These are phyloP conservation scores for Troides oblongomaculatus DNA, from an alignment of 2,888 invertebrate species.

Conservation along the genomic window DNA sequence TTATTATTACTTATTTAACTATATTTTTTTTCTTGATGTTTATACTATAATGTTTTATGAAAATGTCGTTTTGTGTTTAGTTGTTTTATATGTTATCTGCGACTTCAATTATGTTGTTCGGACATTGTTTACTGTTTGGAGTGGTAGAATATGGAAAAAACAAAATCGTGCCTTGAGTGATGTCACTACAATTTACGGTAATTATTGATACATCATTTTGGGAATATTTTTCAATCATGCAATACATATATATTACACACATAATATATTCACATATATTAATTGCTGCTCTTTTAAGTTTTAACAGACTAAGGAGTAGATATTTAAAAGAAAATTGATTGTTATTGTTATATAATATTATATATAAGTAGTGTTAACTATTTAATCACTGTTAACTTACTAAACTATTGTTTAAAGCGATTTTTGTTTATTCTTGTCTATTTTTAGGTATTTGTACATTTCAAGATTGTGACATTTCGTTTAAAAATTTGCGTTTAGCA, in stretches of 20 bases:
- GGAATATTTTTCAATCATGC: too few relatives aligned
- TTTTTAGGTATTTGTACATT: conserved; percentile 62
- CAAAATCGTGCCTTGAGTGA: conserved; percentile 82
- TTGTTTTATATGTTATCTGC: conserved; percentile 81
- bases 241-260: too few relatives aligned
- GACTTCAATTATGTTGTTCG: conserved; percentile 88
- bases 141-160: conserved; percentile 82
- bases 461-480: conserved; percentile 59
- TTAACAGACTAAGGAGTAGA: too few relatives aligned
- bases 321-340: too few relatives aligned
- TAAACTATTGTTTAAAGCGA: too few relatives aligned
- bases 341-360: too few relatives aligned
- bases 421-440: background rate
- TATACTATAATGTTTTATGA: conserved; percentile 41
- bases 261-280: too few relatives aligned
- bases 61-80: conserved; percentile 41
- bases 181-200: conserved; percentile 85
- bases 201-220: conserved; percentile 43
- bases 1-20: background rate
- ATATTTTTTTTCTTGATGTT: background rate
- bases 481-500: conserved; percentile 52
- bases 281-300: too few relatives aligned
- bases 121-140: conserved; percentile 83
- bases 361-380: too few relatives aligned
- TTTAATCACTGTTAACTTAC: too few relatives aligned